Evolutionary conservation across 30 jellyfish, hydroid and myxozoan species (phyloP).

Genomic region (Turritopsis dohrnii): DNA sequence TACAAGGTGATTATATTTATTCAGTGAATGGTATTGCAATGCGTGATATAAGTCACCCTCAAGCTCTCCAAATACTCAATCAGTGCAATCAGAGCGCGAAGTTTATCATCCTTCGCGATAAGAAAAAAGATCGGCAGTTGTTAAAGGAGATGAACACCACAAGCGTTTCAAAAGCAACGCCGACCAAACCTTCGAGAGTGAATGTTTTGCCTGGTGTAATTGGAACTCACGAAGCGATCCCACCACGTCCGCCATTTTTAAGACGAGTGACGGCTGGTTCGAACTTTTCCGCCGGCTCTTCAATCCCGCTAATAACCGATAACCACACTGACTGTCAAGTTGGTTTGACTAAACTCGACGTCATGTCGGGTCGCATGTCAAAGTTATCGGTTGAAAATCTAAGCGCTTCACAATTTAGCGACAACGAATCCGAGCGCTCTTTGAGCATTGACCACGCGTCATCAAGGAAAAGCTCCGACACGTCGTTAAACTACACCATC

Average conservation of each 20-base stretch:
- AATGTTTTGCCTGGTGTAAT: neutral
- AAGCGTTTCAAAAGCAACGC: neutral
- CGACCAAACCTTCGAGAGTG: neutral
- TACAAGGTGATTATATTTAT: slow-evolving; percentile 73
- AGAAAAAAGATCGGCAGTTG: slow-evolving; percentile 13
- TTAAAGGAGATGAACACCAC: neutral
- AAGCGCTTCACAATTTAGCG: slow-evolving; percentile 11
- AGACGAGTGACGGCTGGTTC: neutral
- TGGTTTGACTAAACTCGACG: slow-evolving; percentile 6
- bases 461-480: neutral
- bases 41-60: slow-evolving; percentile 83
- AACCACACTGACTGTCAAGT: neutral
- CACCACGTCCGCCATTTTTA: slow-evolving; percentile 2
- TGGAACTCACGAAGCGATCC: neutral
- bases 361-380: neutral
- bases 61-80: slow-evolving; percentile 80
- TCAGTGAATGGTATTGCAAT: slow-evolving; percentile 84
- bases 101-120: slow-evolving; percentile 66
- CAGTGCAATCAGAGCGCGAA: slow-evolving; percentile 51
- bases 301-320: neutral
- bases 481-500: slow-evolving; percentile 18
- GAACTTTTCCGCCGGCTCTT: neutral
- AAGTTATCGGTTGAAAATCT: neutral
- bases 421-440: slow-evolving; percentile 36
- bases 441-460: neutral